Base-by-base conservation (phyloP, 2,113 vertebrate species). In the Cyanoderma ruficeps region DNA sequence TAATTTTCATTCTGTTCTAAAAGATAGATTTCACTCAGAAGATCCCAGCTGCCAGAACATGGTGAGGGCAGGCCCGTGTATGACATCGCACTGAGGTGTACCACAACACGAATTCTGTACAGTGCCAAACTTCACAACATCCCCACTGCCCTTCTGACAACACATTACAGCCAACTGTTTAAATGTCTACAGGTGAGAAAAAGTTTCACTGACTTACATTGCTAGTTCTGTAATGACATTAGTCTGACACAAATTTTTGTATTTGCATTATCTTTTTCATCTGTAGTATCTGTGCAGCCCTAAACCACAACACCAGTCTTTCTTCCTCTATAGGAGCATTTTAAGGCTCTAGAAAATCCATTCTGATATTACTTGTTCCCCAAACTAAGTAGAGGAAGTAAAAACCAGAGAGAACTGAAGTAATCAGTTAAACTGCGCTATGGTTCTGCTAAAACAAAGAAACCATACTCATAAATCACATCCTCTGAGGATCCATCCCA, bases 81-180 rank as follows among this genome's bases (percentile, higher is more conserved):
- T 9, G 53, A 55, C 23, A 23, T 6, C 6, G 25, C 8, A 72
- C 2, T 0, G 0, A 83, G 42, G 50, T 15, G 14, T 37, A 65
- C 3, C n/a, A 70, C 47, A 53, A 75, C 18, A 63, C 5, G 20
- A 87, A 87, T 31, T 17, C 78, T 50, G 13, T 13, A 23, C 14
- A 10, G 10, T 25, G 72, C 49, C 23, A 75, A 82, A 78, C 42
- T 65, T 81, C 55, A 84, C 41, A 61, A 37, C 46, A 69, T 30
- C 18, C 9, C 13, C n/a, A n/a, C 10, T 82, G 41, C 39, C 44
- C 28, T n/a, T 76, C 57, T 76, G 44, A 56, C 46, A 81, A 84
- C 55, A 81, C 50, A 37, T 64, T 42, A 68, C 11, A 67, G 33
- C 21, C 47, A 68, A 30, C 4, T 71, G 11, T 33, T 95, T 50